Evolutionary conservation across 1,140 invertebrate genomes (phyloP), one percentile per base, ranked within the genome.

Genomic region (Pseudomyrmex gracilis): DNA sequence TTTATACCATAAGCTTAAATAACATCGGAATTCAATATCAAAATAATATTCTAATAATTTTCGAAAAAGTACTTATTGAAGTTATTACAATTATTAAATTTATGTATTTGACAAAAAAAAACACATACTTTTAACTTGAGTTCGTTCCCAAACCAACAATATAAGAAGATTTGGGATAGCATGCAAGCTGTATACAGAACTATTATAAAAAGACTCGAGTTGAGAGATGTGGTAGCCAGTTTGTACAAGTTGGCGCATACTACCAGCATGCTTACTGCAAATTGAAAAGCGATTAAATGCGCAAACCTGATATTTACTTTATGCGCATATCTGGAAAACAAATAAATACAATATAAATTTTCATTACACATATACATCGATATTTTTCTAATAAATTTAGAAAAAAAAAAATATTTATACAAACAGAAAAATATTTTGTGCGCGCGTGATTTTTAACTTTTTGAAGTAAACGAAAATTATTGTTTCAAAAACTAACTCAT

Each of bases 141-240:
- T 87, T 95, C 94, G 87, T 94, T 95, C n/a, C 95, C 95, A 85
- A 94, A 95, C 94, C 95, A 95, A 86, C 95, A 95, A 77, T 95
- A 95, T 0, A 95, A 84, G 47, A 93, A 93, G 17, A 95, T 90
- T 73, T 95, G 83, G 1, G 82, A 22, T 4, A 70, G 24, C 47
- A 82, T 63, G 22, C 66, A 85, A 47, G 58, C 43, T 1, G 82
- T 73, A 53, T 85, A 90, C 2, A 89, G 2, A n/a, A 88, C 64
- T 15, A 86, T 17, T 20, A 53, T 67, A 1, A 73, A 0, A 64
- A 82, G 55, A 15, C 45, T 93, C 12, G 93, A 94, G 64, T 93
- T 82, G 91, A 95, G 94, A 4, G 93, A 24, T 12, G n/a, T 1
- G 1, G 12, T 47, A 2, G 86, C 57, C 17, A 90, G 34, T 53